Conservation (phyloP, 2,888 invertebrate species). For the Orthosia incerta region DNA sequence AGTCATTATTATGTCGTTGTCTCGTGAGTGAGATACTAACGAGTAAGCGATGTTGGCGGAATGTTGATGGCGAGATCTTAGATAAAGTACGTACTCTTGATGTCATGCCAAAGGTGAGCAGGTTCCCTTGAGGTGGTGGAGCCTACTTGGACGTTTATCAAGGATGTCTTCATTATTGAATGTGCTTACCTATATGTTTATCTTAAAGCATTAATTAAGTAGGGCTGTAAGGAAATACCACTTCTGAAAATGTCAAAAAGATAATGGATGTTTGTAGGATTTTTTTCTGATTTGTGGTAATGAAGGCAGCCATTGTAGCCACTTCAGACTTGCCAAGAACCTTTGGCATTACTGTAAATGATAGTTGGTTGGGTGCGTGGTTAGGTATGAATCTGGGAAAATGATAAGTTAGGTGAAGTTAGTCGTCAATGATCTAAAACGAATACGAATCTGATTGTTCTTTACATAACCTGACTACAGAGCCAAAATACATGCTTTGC, state of each 20-base stretch:
- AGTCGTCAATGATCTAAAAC: too few species aligned
- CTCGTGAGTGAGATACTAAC: conserved; percentile 68
- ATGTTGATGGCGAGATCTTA: conserved; percentile 57
- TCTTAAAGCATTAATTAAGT: conserved; percentile 3
- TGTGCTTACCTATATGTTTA: conserved; percentile 15
- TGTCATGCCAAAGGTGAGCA: conserved; percentile 65
- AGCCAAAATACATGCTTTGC: too few species aligned
- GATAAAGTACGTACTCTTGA: conserved; percentile 48
- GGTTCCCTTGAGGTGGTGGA: conserved; percentile 49
- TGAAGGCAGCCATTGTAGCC: too few species aligned
- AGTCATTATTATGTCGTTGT: conserved; percentile 65
- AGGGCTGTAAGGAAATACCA: not conserved
- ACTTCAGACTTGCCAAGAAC: too few species aligned
- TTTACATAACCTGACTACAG: too few species aligned
- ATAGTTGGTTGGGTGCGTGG: too few species aligned
- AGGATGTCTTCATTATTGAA: conserved; percentile 27
- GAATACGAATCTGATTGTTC: too few species aligned
- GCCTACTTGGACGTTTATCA: conserved; percentile 46
- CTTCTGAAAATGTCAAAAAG: not conserved
- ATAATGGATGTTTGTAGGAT: too few species aligned
- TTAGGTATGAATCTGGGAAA: too few species aligned
- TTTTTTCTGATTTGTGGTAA: not conserved
- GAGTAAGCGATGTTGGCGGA: conserved; percentile 66
- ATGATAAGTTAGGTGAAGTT: too few species aligned
- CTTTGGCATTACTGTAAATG: too few species aligned